Base-by-base conservation (phyloP, 2,113 vertebrate species). In the Oostethus manadensis region DNA sequence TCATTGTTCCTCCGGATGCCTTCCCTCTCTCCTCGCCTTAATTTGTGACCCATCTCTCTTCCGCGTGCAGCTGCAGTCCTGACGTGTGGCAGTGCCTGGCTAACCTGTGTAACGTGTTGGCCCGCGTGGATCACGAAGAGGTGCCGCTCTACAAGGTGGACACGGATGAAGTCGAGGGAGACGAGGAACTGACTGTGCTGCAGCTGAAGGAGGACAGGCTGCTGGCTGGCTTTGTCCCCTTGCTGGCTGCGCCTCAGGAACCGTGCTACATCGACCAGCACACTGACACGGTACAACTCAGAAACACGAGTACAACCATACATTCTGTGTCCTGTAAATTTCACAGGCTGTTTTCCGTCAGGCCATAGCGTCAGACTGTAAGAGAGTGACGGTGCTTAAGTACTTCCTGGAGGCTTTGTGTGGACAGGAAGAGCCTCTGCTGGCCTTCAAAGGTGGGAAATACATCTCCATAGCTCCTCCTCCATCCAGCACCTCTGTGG, bases 321-420 rank as follows among this genome's bases (percentile, higher is more conserved):
- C 38, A 13, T 42, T 3, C 11, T n/a, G 6, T 3, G 38, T 14
- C 38, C 6, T 4, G 38, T 42, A 11, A 42, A 42, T 48, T 11
- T n/a, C 47, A 10, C 13, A 10, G 4, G 1, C 22, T 23, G 20
- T 73, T 38, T 58, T 47, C 56, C 60, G 20, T 63, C 62, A 99
- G 96, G 91, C 91, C 82, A 95, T 96, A 86, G 95, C 96, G 77
- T 93, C 94, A 42, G 93, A 99, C 90, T 99, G 96, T 89, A 98
- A 98, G 88, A 91, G 96, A 89, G 95, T 99, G 84, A 97, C 96
- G 26, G 96, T 97, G 78, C 91, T 99, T 81, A 98, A 99, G 91
- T 99, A 99, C 93, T 99, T 99, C 90, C 92, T 99, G 88, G 96
- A 99, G 91, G 96, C 96, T 77, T 90, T 99, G 87, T 99, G 96